A percentile compares a stretch with the other conserved stretches of the same genome.
These are phyloP conservation scores for Danio tinwini DNA, from an alignment of 2,797 vertebrate species.

Conservation along the genomic window DNA sequence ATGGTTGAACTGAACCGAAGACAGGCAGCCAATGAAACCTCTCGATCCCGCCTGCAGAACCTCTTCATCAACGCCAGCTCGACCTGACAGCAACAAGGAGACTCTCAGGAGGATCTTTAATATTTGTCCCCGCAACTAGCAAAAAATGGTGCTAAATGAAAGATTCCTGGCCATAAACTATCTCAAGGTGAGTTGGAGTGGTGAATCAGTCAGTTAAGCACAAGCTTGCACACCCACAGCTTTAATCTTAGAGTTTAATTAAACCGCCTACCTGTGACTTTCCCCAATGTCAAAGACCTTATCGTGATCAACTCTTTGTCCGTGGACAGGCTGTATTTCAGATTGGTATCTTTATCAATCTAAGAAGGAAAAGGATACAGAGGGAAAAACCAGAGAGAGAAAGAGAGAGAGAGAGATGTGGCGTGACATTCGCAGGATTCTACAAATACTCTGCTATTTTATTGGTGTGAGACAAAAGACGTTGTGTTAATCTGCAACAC, in stretches of 20 bases:
- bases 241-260: constrained; percentile 42
- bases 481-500: constrained; percentile 21
- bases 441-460: constrained; percentile 17
- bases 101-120: background rate
- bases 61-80: constrained; percentile 74
- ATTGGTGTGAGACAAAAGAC: constrained; percentile 19
- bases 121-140: background rate
- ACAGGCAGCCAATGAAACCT: constrained; percentile 85
- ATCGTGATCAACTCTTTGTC: constrained; percentile 79
- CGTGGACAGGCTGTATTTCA: constrained; percentile 82
- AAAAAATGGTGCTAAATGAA: background rate
- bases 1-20: constrained; percentile 86
- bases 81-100: constrained; percentile 71
- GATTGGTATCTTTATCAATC: constrained; percentile 81
- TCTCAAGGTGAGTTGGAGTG: constrained; percentile 27
- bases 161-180: background rate
- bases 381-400: constrained; percentile 27
- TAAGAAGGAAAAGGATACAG: constrained; percentile 56
- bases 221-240: constrained; percentile 23
- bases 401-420: constrained; percentile 20
- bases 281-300: constrained; percentile 83
- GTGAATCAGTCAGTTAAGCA: constrained; percentile 27
- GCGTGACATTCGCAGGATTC: constrained; percentile 8
- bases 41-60: constrained; percentile 76
- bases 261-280: constrained; percentile 79